Evolutionary conservation across 2,888 invertebrate species (phyloP).

Genomic region (Synanthedon vespiformis): DNA sequence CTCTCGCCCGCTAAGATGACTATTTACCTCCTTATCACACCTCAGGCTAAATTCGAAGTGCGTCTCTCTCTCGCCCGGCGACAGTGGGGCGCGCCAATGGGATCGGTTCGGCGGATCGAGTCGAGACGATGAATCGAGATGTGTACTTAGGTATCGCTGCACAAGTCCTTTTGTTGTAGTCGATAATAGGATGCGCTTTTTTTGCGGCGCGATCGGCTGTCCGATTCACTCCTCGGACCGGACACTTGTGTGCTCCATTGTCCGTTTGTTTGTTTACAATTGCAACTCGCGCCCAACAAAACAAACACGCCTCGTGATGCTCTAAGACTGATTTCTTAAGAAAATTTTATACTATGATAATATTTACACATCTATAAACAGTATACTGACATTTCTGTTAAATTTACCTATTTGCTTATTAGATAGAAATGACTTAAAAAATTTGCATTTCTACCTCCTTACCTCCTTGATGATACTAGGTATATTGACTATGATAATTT

Average conservation of each 20-base stretch:
- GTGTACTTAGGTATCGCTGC: slow-evolving; percentile 71
- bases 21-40: slow-evolving; percentile 61
- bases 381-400: too few species aligned
- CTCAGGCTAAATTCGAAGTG: slow-evolving; percentile 19
- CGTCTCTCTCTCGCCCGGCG: slow-evolving; percentile 55
- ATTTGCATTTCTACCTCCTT: too few species aligned
- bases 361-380: too few species aligned
- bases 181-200: slow-evolving; percentile 71
- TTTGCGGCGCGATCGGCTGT: slow-evolving; percentile 55
- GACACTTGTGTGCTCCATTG: slow-evolving; percentile 10
- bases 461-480: too few species aligned
- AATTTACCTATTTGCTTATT: too few species aligned
- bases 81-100: slow-evolving; percentile 70
- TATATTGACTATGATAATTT: too few species aligned
- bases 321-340: slow-evolving; percentile 1
- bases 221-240: slow-evolving; percentile 29
- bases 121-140: slow-evolving; percentile 71
- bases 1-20: slow-evolving; percentile 66
- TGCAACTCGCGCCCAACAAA: slow-evolving; percentile 14
- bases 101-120: slow-evolving; percentile 68
- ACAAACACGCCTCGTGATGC: slow-evolving; percentile 17
- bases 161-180: slow-evolving; percentile 69
- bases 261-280: slow-evolving; percentile 40
- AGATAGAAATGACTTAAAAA: too few species aligned
- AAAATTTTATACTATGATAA: too few species aligned